Conservation (phyloP, 2,888 invertebrate genomes). For the Tuta absoluta region DNA sequence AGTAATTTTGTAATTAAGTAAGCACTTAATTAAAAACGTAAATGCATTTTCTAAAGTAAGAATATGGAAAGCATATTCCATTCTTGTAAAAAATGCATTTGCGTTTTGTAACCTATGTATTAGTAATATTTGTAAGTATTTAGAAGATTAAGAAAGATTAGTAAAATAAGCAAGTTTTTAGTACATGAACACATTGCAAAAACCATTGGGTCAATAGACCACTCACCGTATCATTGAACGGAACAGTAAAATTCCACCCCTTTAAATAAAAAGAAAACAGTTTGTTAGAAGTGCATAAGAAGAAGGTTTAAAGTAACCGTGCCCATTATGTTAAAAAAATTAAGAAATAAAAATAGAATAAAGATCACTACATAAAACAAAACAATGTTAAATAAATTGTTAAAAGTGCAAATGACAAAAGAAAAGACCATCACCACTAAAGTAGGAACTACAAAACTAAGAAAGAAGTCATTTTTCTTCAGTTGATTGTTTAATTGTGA, state of each 20-base stretch:
- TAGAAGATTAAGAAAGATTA: neutral
- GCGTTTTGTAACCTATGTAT: neutral
- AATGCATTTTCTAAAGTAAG: too few species aligned
- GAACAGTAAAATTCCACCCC: neutral
- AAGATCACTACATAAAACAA: neutral
- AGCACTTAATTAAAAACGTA: too few species aligned
- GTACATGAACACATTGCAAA: neutral
- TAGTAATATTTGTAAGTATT: neutral
- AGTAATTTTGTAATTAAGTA: too few species aligned
- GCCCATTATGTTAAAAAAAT: neutral
- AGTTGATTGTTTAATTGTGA: too few species aligned
- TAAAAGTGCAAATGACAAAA: neutral
- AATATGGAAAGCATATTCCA: too few species aligned
- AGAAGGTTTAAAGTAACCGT: neutral
- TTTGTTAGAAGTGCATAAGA: constrained; percentile 4
- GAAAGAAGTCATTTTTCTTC: neutral
- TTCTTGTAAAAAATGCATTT: too few species aligned
- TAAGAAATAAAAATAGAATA: neutral
- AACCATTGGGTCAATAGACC: neutral
- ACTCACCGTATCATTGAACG: neutral
- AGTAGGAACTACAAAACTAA: neutral
- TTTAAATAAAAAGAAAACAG: neutral
- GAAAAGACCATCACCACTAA: neutral
- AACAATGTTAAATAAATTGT: neutral
- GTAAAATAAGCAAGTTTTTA: neutral